Percentiles rank a stretch among this genome's conserved stretches.
Conservation (phyloP, 1,140 invertebrate species). For the Zaprionus lachaisei region DNA sequence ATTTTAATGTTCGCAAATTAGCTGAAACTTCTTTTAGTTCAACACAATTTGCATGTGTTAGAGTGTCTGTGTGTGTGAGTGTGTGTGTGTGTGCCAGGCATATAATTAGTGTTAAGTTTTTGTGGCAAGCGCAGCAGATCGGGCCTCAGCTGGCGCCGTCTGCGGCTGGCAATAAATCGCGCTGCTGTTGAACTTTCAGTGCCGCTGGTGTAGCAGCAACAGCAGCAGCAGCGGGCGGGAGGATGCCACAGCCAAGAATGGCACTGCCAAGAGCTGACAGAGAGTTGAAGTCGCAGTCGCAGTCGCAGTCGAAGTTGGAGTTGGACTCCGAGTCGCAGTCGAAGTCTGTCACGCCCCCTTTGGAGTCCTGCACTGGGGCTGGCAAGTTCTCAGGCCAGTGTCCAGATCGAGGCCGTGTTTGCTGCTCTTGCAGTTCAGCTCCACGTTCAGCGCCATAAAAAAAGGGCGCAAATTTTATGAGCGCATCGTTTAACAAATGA, state of each 20-base stretch:
- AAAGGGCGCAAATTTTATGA: conserved; percentile 84
- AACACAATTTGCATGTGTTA: conserved; percentile 62
- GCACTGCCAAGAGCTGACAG: conserved; percentile 66
- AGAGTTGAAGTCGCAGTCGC: conserved; percentile 45
- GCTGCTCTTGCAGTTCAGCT: conserved; percentile 1
- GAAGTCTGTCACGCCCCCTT: conserved; percentile 61
- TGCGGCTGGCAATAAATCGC: conserved; percentile 77
- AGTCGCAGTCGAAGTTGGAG: conserved; percentile 37
- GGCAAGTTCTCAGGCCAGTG: conserved; percentile 60
- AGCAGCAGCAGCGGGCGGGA: background rate
- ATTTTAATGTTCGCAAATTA: conserved; percentile 81
- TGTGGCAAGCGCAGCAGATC: conserved; percentile 44
- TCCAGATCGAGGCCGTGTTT: conserved; percentile 23
- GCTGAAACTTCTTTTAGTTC: conserved; percentile 71
- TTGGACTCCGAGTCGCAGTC: conserved; percentile 28
- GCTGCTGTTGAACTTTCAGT: conserved; percentile 80
- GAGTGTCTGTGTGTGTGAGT: conserved; percentile 26
- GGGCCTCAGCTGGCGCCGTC: conserved; percentile 76
- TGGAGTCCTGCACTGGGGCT: conserved; percentile 56
- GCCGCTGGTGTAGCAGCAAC: conserved; percentile 37
- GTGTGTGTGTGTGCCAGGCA: conserved; percentile 46
- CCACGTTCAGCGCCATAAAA: conserved; percentile 60
- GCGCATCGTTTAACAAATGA: conserved; percentile 84
- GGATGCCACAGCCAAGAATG: conserved; percentile 40
- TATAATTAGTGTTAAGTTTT: conserved; percentile 71